Percentiles rank a stretch among this genome's conserved stretches.
phyloP scores from a whole-genome alignment of 35 echinoderm and acorn worm species.

The Ophiothrix spiculata region DNA sequence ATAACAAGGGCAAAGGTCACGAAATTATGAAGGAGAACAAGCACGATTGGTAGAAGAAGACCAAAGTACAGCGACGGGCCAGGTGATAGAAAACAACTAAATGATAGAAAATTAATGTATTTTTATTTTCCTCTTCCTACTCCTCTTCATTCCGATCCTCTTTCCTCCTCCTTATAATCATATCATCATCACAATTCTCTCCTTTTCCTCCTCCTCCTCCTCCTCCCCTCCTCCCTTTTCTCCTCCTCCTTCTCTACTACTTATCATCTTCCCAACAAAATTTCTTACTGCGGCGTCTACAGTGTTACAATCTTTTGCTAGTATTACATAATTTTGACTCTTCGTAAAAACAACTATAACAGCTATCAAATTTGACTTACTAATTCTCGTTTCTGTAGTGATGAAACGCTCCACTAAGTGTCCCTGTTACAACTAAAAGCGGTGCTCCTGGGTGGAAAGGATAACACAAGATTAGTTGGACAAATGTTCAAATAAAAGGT shows the following conservation, averaged over 20 bases:
- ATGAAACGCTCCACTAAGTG: not conserved
- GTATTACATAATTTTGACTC: not conserved
- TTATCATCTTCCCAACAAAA: too few relatives aligned
- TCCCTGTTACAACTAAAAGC: not conserved
- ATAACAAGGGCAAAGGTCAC: not conserved
- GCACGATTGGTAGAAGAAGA: not conserved
- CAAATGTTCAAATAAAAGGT: not conserved
- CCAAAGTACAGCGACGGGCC: not conserved
- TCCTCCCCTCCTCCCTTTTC: too few relatives aligned
- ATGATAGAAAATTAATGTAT: too few relatives aligned
- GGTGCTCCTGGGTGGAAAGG: not conserved
- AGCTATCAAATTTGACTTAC: slow-evolving; percentile 14
- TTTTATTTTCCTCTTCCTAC: too few relatives aligned
- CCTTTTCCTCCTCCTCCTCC: too few relatives aligned
- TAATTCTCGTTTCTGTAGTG: not conserved
- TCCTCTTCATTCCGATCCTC: too few relatives aligned
- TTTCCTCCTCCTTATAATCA: too few relatives aligned
- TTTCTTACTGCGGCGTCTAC: too few relatives aligned
- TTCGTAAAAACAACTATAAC: too few relatives aligned
- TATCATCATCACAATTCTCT: too few relatives aligned
- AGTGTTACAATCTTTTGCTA: too few relatives aligned
- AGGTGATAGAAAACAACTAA: not conserved
- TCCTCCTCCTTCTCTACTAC: too few relatives aligned
- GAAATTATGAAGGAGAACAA: not conserved
- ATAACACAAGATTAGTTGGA: not conserved